A percentile compares a stretch with the other conserved stretches of the same genome.
These are phyloP conservation scores for Cynoglossus semilaevis DNA, from an alignment of 2,113 vertebrate genomes.

Conservation along the genomic window DNA sequence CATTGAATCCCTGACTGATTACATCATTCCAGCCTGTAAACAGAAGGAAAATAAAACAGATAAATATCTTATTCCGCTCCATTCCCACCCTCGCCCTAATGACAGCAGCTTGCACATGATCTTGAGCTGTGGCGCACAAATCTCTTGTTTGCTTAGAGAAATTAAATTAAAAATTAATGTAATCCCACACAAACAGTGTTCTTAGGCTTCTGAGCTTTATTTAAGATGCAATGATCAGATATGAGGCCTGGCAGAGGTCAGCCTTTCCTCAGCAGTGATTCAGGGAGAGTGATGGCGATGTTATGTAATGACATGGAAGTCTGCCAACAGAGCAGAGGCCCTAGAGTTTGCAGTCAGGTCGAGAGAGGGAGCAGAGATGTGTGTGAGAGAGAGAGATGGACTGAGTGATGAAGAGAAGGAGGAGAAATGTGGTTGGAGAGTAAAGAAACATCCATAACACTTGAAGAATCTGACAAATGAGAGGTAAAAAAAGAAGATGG, in stretches of 20 bases:
- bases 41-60: constrained; percentile 4
- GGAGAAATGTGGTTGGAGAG: constrained; percentile 5
- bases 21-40: constrained; percentile 27
- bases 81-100: constrained; percentile 20
- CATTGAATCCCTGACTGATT: constrained; percentile 2
- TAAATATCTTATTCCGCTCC: constrained; percentile 20
- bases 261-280: constrained; percentile 47
- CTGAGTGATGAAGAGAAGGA: constrained; percentile 21
- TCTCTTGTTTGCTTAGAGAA: constrained; percentile 8
- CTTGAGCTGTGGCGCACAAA: not conserved
- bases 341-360: constrained; percentile 50
- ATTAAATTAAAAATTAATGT: constrained; percentile 4
- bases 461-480: too few species aligned
- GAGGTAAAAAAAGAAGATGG: too few species aligned
- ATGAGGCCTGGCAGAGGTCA: constrained; percentile 4
- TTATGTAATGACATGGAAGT: constrained; percentile 70
- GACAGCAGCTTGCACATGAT: not conserved
- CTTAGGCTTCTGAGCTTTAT: not conserved
- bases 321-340: constrained; percentile 63
- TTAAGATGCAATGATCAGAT: constrained; percentile 18
- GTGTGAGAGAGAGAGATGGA: constrained; percentile 22
- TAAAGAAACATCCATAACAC: constrained; percentile 5
- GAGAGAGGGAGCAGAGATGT: constrained; percentile 44
- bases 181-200: not conserved
- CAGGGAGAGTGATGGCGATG: constrained; percentile 54